Base-by-base conservation (phyloP, 92 coral and sea anemone species). In the Parazoanthus swiftii region DNA sequence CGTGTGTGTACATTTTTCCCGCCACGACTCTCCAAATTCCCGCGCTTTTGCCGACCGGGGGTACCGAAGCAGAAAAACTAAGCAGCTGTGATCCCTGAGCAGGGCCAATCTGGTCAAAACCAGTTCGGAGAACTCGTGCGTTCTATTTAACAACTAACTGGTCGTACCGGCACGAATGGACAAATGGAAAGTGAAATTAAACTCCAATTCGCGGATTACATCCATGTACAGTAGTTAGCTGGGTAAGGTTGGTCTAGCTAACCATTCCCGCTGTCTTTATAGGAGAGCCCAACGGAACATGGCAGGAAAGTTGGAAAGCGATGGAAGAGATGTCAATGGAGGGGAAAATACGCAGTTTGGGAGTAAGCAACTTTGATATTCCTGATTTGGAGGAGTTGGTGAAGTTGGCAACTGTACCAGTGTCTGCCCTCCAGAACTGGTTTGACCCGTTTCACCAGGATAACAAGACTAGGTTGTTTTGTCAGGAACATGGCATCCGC, bases 381-480 rank as follows among this genome's bases (percentile, higher is more conserved):
- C 88, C 91, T 1, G 97, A 95, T 42, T 68, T 97, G 86, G 81
- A 94, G 76, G 98, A 95, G 76, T 90, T 97, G 68, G 79, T 95
- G 18, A 84, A 92, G 43, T 56, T 95, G 43, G 94, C 98, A 25
- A 94, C 97, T 33, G 90, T 97, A 6, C 98, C 98, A 5, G 97
- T 97, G 37, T 91, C 99, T 13, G 98, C 98, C 36, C 90, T 94
- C 3, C 95, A 97, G 85, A 94, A 95, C 92, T 95, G 97, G 98
- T 97, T 97, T 89, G 99, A 97, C 84, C 99, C 99, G 43, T 94
- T 97, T 85, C 99, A 95, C 82, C 99, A 97, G 77, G 99, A 93
- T 23, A 85, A 54, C 18, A 89, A 81, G 7, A 86, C 93, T 25
- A 90, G 99, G 80, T 39, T 48, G 38, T 97, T 92, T 48, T 97